Evolutionary conservation across 2,797 vertebrate genomes (phyloP), one percentile per base, ranked within the genome.

Genomic region (Paramormyrops hopkinsi): DNA sequence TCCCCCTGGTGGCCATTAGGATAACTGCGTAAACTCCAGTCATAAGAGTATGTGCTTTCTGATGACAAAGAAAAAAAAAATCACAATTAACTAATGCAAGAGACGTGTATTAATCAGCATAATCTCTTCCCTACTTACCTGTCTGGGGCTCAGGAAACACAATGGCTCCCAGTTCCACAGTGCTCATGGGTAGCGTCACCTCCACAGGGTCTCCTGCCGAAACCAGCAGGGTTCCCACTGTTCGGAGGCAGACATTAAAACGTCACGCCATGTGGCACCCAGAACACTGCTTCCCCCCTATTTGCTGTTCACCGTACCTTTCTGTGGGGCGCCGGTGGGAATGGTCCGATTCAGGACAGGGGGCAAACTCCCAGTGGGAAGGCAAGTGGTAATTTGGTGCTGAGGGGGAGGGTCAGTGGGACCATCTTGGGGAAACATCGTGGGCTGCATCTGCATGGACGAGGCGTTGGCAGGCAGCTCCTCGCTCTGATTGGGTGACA

Each of bases 11-110:
- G 96, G 91, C 94, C 94, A 89, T 89, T 89, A 54, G 96, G 96
- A 53, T 95, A 94, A 89, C 90, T 95, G 88, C 95, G 91, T 90
- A 96, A 93, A 90, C 93, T 96, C 96, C 96, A 97, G 56, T 96
- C 93, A 89, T 95, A 97, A 46, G 53, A 93, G 89, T 96, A 97
- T 82, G 92, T 90, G 91, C 92, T 91, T 91, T 95, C 97, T 97
- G 92, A 89, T 90, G 89, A 33, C 29, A 88, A 53, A 88, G 0
- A 51, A 1, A 1, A 1, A 19, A 46, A 22, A 84, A 50, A 82
- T 41, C 37, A 82, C 37, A 46, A 22, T 44, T 44, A 82, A 22
- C 19, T 44, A 44, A 19, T n/a, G 44, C 14, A n/a, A 82, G 44
- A 19, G 37, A 82, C 0, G 19, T 46, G 44, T 9, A 82, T 82